Evolutionary conservation across 2,888 invertebrate genomes (phyloP).

Genomic region (Drosophila paramelanica): DNA sequence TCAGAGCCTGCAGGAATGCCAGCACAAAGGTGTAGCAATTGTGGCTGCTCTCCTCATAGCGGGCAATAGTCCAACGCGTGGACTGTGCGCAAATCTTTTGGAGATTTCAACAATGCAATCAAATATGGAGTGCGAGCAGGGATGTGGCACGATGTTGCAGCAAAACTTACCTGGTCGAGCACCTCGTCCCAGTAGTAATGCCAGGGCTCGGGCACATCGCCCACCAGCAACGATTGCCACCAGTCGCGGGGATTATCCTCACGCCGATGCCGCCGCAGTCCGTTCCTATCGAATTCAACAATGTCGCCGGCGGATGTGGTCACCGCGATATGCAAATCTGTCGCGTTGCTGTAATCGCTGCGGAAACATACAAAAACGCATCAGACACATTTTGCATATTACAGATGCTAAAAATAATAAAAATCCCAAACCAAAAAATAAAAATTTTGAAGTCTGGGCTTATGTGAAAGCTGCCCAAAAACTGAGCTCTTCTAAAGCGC

Average conservation of each 20-base stretch:
- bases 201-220: slow-evolving; percentile 88
- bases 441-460: slow-evolving; percentile 17
- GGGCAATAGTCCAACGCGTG: slow-evolving; percentile 87
- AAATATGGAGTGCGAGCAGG: background rate
- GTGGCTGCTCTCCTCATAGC: slow-evolving; percentile 91
- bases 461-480: slow-evolving; percentile 12
- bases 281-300: slow-evolving; percentile 93
- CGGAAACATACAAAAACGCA: slow-evolving; percentile 55
- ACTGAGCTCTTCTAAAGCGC: background rate
- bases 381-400: slow-evolving; percentile 54
- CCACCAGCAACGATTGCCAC: slow-evolving; percentile 90
- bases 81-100: slow-evolving; percentile 81
- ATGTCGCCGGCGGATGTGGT: slow-evolving; percentile 92
- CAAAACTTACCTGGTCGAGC: slow-evolving; percentile 86
- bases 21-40: slow-evolving; percentile 96
- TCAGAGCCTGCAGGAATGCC: slow-evolving; percentile 90
- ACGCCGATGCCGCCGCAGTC: slow-evolving; percentile 86
- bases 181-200: slow-evolving; percentile 90
- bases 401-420: slow-evolving; percentile 1
- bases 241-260: slow-evolving; percentile 85
- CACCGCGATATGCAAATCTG: slow-evolving; percentile 95
- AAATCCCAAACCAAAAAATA: slow-evolving; percentile 10
- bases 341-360: slow-evolving; percentile 92
- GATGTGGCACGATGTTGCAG: background rate
- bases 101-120: slow-evolving; percentile 53